These are phyloP conservation scores for Anas bahamensis DNA, from an alignment of 2,797 vertebrate genomes.

Conservation along the genomic window DNA sequence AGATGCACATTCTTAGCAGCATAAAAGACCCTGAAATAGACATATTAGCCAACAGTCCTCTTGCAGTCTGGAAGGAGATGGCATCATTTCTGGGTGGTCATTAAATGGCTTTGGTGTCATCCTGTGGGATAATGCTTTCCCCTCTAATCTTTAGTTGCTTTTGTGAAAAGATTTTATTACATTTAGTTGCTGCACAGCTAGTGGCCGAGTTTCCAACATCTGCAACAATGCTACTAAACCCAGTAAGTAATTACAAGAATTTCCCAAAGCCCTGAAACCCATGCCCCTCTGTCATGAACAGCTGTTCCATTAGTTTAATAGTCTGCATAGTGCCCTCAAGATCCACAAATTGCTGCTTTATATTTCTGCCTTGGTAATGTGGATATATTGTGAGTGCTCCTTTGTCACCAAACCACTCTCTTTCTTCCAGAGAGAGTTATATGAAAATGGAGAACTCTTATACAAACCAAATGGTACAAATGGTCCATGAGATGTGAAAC, in stretches of 20 bases:
- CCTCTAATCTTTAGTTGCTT: not conserved
- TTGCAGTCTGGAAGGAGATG: not conserved
- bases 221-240: not conserved
- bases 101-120: not conserved
- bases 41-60: not conserved
- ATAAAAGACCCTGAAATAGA: not conserved
- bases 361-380: not conserved
- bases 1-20: not conserved
- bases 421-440: not conserved
- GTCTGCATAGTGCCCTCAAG: slow-evolving; percentile 28
- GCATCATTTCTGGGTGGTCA: not conserved
- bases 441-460: not conserved
- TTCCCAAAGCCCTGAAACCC: slow-evolving; percentile 20
- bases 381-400: not conserved
- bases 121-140: not conserved
- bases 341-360: slow-evolving; percentile 48
- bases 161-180: not conserved
- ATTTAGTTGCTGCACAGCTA: not conserved
- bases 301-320: slow-evolving; percentile 62
- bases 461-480: not conserved
- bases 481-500: not conserved
- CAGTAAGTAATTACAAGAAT: slow-evolving; percentile 58
- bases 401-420: not conserved
- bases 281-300: slow-evolving; percentile 24
- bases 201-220: not conserved